These are phyloP conservation scores for Phaetusa simplex DNA, from an alignment of 2,113 vertebrate genomes.

Conservation along the genomic window DNA sequence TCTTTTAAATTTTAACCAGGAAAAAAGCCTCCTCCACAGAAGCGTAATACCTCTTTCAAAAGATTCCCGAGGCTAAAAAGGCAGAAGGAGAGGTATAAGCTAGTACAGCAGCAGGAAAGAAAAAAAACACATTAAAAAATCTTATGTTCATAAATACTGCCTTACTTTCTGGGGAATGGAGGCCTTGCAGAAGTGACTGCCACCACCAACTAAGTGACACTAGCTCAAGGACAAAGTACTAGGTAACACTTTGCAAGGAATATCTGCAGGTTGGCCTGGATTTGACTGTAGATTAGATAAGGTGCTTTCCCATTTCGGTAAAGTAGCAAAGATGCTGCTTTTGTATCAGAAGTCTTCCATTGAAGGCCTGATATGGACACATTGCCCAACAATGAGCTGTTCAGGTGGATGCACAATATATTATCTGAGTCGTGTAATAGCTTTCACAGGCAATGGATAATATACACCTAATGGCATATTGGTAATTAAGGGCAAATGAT, in stretches of 20 bases:
- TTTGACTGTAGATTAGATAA: not conserved
- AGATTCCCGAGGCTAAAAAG: not conserved
- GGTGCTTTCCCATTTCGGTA: not conserved
- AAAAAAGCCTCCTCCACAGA: not conserved
- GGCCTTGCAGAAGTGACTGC: not conserved
- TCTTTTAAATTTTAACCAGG: conserved; percentile 22
- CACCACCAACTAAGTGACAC: not conserved
- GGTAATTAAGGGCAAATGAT: not conserved
- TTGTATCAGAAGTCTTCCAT: not conserved
- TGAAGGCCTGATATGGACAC: not conserved
- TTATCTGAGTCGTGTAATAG: not conserved
- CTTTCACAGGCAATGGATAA: not conserved
- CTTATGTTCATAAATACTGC: not conserved
- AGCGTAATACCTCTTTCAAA: not conserved
- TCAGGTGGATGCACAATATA: not conserved
- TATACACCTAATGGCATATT: not conserved
- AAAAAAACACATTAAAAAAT: not conserved
- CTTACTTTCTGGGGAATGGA: not conserved
- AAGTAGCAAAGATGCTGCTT: not conserved
- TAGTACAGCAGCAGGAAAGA: not conserved
- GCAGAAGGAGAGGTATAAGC: not conserved
- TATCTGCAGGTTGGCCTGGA: not conserved
- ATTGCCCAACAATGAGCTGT: not conserved
- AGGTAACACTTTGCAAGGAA: not conserved
- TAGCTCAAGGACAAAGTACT: not conserved